Conservation (phyloP, 1,140 invertebrate species). For the Elymnias hypermnestra region DNA sequence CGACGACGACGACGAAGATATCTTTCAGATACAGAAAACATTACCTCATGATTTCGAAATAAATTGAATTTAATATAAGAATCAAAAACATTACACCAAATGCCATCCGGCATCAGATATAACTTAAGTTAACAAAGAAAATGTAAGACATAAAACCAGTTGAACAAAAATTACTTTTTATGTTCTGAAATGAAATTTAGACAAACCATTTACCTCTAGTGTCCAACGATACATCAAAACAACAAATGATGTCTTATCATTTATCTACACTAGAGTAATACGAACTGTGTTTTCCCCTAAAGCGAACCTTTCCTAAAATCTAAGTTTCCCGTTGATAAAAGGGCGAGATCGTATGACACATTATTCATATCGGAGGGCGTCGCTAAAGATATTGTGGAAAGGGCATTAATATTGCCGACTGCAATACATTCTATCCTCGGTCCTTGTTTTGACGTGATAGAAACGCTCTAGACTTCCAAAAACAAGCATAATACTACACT, state of each 20-base stretch:
- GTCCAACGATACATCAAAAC: constrained; percentile 7
- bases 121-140: no score
- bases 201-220: not conserved
- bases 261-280: constrained; percentile 8
- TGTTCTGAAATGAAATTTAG: no score
- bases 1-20: no score
- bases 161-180: no score
- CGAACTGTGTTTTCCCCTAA: constrained; percentile 10
- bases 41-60: no score
- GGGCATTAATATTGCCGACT: constrained; percentile 71
- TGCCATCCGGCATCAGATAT: no score
- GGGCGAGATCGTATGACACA: constrained; percentile 61
- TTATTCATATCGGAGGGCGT: constrained; percentile 71
- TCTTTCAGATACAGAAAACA: no score
- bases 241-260: constrained; percentile 12
- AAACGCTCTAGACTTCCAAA: constrained; percentile 49
- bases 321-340: constrained; percentile 42
- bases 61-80: no score
- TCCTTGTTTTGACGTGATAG: constrained; percentile 71
- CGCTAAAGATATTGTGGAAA: constrained; percentile 71
- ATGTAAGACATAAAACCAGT: no score
- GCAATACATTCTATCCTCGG: constrained; percentile 64
- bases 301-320: constrained; percentile 17
- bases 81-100: no score
- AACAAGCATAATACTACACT: constrained; percentile 30